phyloP scores from a whole-genome alignment of 2,888 invertebrate species.

The Trisateles emortualis region DNA sequence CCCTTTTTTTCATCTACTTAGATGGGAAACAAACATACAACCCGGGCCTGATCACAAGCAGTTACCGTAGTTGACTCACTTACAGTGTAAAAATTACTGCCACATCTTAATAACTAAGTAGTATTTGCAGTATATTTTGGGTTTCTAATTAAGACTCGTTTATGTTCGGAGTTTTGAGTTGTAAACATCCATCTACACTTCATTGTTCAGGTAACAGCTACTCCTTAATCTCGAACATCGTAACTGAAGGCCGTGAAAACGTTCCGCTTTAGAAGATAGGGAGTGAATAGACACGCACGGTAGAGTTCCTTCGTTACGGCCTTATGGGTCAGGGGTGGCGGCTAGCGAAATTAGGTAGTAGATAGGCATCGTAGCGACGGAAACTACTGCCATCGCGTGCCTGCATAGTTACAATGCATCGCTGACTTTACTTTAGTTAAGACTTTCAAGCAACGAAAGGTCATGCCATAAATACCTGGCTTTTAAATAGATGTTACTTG shows the following conservation, averaged over 20 bases:
- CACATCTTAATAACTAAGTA: slow-evolving; percentile 24
- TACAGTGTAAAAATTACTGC: too few relatives aligned
- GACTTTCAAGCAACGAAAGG: slow-evolving; percentile 58
- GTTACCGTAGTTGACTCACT: too few relatives aligned
- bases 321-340: slow-evolving; percentile 28
- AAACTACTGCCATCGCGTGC: slow-evolving; percentile 61
- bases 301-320: slow-evolving; percentile 25
- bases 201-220: slow-evolving; percentile 21
- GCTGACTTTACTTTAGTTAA: slow-evolving; percentile 48
- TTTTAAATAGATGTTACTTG: slow-evolving; percentile 29
- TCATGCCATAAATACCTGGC: slow-evolving; percentile 60
- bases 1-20: too few relatives aligned
- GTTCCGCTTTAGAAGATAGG: slow-evolving; percentile 45
- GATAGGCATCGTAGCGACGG: slow-evolving; percentile 55
- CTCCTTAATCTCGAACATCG: slow-evolving; percentile 23
- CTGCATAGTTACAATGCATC: slow-evolving; percentile 59
- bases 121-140: neutral
- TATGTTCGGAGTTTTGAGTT: neutral
- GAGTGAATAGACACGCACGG: slow-evolving; percentile 52
- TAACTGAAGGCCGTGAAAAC: slow-evolving; percentile 29
- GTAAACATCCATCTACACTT: slow-evolving; percentile 13
- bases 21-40: too few relatives aligned
- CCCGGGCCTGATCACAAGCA: too few relatives aligned
- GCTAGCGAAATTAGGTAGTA: slow-evolving; percentile 50
- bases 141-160: slow-evolving; percentile 16